Conservation (phyloP, 2,888 invertebrate species). For the Eupithecia exiguata region DNA sequence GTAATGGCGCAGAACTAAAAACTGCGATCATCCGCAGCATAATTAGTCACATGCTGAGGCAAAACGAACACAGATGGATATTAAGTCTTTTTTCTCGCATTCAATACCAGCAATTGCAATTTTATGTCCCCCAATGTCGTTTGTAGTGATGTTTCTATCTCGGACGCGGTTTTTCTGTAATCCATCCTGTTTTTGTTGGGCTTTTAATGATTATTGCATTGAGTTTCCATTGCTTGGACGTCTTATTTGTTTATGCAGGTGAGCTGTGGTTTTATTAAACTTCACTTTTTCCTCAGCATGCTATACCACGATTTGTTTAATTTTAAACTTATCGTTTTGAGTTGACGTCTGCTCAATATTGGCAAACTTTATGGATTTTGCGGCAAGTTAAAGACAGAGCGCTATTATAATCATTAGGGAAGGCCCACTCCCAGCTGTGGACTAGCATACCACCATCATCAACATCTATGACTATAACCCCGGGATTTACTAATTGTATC, state of each 20-base stretch:
- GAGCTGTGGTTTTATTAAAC: background rate
- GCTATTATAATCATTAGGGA: background rate
- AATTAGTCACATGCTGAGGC: conserved; percentile 76
- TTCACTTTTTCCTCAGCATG: background rate
- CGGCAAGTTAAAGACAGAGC: background rate
- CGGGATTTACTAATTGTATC: background rate
- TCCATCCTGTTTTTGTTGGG: conserved; percentile 47
- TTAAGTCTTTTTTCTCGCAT: conserved; percentile 56
- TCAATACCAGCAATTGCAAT: conserved; percentile 61
- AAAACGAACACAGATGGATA: conserved; percentile 53
- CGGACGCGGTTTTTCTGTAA: conserved; percentile 46
- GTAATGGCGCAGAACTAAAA: conserved; percentile 66
- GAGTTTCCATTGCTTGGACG: conserved; percentile 37
- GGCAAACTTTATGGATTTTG: background rate
- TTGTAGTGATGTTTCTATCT: conserved; percentile 71
- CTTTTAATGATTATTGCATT: conserved; percentile 49
- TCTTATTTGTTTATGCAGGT: conserved; percentile 39
- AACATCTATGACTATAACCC: background rate
- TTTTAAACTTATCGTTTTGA: background rate
- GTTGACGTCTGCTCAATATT: background rate
- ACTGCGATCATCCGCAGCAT: conserved; percentile 71
- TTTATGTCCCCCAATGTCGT: conserved; percentile 63
- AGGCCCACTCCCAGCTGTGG: background rate
- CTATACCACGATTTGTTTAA: background rate
- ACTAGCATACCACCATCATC: background rate